Conservation (phyloP, 2,888 invertebrate genomes). For the Linnaemya tessellans region DNA sequence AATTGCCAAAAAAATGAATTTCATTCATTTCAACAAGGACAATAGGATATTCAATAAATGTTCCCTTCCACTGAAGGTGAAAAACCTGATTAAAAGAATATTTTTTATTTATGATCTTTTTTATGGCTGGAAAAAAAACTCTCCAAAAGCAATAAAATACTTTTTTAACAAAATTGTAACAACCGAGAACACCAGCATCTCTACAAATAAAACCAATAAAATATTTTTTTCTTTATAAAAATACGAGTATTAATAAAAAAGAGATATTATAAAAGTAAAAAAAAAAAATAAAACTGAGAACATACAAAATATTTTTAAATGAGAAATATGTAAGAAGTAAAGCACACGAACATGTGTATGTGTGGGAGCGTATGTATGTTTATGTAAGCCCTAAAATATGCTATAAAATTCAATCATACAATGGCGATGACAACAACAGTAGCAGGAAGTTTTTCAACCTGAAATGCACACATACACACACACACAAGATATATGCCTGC, state of each 20-base stretch:
- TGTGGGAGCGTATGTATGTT: neutral
- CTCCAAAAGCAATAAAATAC: slow-evolving; percentile 10
- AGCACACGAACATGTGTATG: neutral
- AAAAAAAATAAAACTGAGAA: neutral
- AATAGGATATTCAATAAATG: neutral
- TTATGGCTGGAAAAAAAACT: neutral
- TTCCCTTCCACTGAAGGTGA: neutral
- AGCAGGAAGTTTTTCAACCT: slow-evolving; percentile 24
- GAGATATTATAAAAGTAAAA: neutral
- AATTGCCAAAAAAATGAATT: no score
- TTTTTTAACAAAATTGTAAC: slow-evolving; percentile 15
- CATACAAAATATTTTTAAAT: neutral
- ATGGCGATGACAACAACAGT: slow-evolving; percentile 3
- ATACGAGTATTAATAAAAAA: neutral
- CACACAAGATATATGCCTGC: neutral
- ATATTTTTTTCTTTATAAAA: neutral
- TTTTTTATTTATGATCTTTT: neutral
- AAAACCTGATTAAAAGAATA: neutral
- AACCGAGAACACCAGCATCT: slow-evolving; percentile 9
- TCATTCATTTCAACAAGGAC: neutral
- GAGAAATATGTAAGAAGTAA: neutral
- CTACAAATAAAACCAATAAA: slow-evolving; percentile 28
- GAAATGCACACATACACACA: slow-evolving; percentile 4
- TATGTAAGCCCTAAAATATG: slow-evolving; percentile 49
- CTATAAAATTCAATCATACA: slow-evolving; percentile 48